Percentiles rank a stretch among this genome's conserved stretches.
These are phyloP conservation scores for Galago senegalensis DNA, from an alignment of 2,797 vertebrate genomes.

Conservation along the genomic window DNA sequence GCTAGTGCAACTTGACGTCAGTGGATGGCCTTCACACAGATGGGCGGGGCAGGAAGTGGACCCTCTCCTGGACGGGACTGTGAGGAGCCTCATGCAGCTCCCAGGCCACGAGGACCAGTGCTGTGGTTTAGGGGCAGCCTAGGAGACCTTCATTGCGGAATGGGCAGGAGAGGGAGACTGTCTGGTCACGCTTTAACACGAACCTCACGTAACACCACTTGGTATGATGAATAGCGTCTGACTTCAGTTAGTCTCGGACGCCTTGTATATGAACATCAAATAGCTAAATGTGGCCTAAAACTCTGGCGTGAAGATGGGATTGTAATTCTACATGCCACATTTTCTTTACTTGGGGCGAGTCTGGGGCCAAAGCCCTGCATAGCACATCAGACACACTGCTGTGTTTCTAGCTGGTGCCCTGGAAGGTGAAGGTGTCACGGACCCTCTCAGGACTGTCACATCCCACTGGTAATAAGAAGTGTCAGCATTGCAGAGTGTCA, in stretches of 20 bases:
- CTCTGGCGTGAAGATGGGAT: background rate
- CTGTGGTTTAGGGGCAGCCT: background rate
- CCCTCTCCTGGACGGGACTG: background rate
- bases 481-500: background rate
- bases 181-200: slow-evolving; percentile 77
- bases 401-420: background rate
- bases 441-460: background rate
- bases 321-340: slow-evolving; percentile 45
- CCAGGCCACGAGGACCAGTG: background rate
- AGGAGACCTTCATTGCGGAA: background rate
- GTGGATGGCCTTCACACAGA: background rate
- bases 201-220: slow-evolving; percentile 57
- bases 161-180: background rate
- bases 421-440: background rate
- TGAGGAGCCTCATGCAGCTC: background rate
- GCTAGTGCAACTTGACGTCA: background rate
- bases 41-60: background rate
- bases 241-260: slow-evolving; percentile 65
- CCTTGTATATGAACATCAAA: slow-evolving; percentile 57
- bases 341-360: background rate
- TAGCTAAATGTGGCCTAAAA: slow-evolving; percentile 39
- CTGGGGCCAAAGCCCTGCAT: background rate
- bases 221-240: slow-evolving; percentile 30
- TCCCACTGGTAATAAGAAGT: background rate
- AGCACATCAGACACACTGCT: background rate